Base-by-base conservation (phyloP, 2,113 vertebrate species). In the Cariama cristata region DNA sequence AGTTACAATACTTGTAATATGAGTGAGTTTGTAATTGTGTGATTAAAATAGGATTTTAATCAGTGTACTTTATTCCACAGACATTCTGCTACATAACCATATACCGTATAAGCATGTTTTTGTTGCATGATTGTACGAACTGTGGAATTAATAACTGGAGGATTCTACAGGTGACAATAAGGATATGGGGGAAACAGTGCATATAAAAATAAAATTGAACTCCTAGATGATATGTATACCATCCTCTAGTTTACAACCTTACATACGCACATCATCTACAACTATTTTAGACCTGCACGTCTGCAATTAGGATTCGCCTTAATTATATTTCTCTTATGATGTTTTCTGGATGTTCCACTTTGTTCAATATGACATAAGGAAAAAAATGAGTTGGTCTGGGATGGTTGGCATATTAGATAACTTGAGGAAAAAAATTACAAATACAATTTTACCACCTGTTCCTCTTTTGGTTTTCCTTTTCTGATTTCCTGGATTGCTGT, bases 181-280 rank as follows among this genome's bases (percentile, higher is more conserved):
- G 17, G 6, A 60, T 40, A 22, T 20, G 6, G 44, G 12, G 14
- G 28, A 68, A 94, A 77, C 2, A 30, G 28, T 38, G 8, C 12
- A 11, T 44, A 14, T 18, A 50, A 85, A 89, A 86, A 47, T 12
- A 6, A 76, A 75, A 53, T 64, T 35, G 30, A 67, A 30, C 76
- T 93, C 14, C 15, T 38, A 13, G 24, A 26, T 79, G 11, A 18
- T 13, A 44, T 2, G 21, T 24, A 30, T 27, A 21, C 1, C 7
- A 22, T 60, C 1, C 15, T 95, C 11, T 74, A 23, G 9, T 53
- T 69, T 76, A 84, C 35, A 67, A 72, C 6, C 35, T 52, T 53
- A 44, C 45, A 26, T 9, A 4, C 27, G 21, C 2, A 22, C 4
- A 8, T n/a, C 0, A 5, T 47, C 38, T 38, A 53, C 21, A 60